phyloP scores from a whole-genome alignment of 2,113 vertebrate genomes.

The Sitta europaea region DNA sequence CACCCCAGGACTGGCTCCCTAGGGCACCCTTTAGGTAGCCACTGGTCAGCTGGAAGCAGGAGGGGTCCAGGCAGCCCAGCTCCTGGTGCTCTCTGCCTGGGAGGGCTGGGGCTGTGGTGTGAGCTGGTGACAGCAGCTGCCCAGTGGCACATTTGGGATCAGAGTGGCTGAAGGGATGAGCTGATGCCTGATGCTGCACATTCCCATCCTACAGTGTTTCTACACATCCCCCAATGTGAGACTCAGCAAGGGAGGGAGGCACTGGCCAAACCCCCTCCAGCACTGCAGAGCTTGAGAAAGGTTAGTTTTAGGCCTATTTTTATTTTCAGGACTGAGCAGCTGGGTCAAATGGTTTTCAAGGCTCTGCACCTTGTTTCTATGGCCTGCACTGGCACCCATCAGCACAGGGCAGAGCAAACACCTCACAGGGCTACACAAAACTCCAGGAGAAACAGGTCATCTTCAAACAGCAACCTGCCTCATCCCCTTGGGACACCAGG shows the following conservation, averaged over 20 bases:
- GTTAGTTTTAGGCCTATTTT: background rate
- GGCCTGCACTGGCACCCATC: background rate
- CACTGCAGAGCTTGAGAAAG: background rate
- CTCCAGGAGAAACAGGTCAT: background rate
- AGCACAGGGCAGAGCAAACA: background rate
- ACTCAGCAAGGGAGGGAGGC: background rate
- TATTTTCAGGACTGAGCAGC: background rate
- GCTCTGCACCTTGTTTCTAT: background rate
- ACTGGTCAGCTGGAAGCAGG: background rate
- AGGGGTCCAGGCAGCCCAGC: background rate
- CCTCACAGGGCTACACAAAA: background rate
- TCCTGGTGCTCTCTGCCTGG: background rate
- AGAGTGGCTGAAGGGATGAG: background rate
- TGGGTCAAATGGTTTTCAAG: background rate
- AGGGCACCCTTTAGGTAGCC: background rate
- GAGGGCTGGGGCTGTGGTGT: background rate
- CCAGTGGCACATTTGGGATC: background rate
- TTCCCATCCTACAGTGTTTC: background rate
- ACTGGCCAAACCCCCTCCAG: background rate
- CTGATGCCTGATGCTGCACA: background rate
- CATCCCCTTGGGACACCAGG: rapidly evolving
- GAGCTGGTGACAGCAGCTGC: background rate
- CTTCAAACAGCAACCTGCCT: background rate
- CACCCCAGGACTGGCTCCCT: background rate
- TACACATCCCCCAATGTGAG: background rate